These are phyloP conservation scores for Chloebia gouldiae DNA, from an alignment of 2,113 vertebrate genomes.

Conservation along the genomic window DNA sequence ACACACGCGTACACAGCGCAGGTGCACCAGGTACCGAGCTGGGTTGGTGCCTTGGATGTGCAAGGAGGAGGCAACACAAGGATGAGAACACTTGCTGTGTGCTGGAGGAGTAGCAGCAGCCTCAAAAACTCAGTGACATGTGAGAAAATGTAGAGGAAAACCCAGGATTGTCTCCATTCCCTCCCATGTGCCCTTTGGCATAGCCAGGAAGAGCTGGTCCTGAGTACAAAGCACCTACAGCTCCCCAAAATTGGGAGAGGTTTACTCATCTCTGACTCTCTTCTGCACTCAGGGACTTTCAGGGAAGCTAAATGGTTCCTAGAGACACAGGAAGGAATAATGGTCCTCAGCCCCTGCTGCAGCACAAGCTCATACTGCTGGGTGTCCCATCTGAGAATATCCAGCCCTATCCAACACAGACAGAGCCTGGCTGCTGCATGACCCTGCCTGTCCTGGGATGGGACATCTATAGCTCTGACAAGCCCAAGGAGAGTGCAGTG, in stretches of 20 bases:
- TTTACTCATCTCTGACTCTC: accelerated
- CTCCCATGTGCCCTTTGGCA: not conserved
- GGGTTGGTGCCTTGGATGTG: not conserved
- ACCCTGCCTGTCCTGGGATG: not conserved
- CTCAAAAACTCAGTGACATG: not conserved
- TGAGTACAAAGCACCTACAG: not conserved
- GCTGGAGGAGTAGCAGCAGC: not conserved
- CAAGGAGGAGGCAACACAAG: not conserved
- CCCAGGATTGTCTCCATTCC: not conserved
- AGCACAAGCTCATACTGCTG: not conserved
- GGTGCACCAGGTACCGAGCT: accelerated
- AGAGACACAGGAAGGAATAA: not conserved
- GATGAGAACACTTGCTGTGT: not conserved
- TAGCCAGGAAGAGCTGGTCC: not conserved
- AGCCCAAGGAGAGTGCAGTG: not conserved
- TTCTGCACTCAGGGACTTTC: not conserved
- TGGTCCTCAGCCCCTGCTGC: not conserved
- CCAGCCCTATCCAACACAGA: not conserved
- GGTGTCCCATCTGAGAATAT: not conserved
- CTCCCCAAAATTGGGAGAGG: not conserved
- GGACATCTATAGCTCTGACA: not conserved
- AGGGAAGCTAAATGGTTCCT: not conserved
- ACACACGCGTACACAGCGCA: too few species aligned
- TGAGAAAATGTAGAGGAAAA: not conserved
- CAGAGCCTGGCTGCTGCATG: not conserved